These are phyloP conservation scores for Montipora capricornis DNA, from an alignment of 64 coral and sea anemone species.

Conservation along the genomic window DNA sequence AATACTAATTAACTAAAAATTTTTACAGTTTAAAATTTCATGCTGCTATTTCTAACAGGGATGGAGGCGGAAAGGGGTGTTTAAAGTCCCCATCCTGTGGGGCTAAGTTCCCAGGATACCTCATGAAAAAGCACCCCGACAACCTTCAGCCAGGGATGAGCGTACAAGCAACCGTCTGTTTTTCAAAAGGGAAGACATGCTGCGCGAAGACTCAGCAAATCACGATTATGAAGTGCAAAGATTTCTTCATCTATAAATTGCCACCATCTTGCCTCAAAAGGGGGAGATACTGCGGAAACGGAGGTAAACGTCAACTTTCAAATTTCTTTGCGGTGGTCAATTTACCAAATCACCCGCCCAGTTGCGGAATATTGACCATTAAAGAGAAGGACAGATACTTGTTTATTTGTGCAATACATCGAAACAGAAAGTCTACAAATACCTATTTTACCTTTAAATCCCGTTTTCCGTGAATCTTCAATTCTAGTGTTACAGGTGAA, in stretches of 20 bases:
- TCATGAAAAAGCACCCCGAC: conserved; percentile 5
- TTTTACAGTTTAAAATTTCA: neutral
- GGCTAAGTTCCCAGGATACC: conserved; percentile 20
- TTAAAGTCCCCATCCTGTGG: conserved; percentile 13
- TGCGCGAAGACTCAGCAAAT: conserved; percentile 19
- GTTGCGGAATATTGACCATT: too few relatives aligned
- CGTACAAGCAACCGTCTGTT: neutral
- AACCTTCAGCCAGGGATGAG: neutral
- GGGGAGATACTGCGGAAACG: conserved; percentile 8
- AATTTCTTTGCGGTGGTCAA: too few relatives aligned
- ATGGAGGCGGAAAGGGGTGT: neutral
- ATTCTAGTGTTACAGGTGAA: too few relatives aligned
- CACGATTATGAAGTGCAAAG: neutral
- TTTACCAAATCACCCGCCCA: too few relatives aligned
- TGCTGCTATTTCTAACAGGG: neutral
- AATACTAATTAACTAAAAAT: neutral
- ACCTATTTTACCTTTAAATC: too few relatives aligned
- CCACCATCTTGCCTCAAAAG: neutral
- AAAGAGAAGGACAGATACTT: too few relatives aligned
- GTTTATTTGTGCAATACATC: too few relatives aligned
- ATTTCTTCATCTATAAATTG: conserved; percentile 31
- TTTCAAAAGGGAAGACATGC: neutral
- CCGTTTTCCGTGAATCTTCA: too few relatives aligned
- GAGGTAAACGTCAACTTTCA: neutral
- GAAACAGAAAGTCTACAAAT: too few relatives aligned